phyloP scores from a whole-genome alignment of 2,797 vertebrate species.

The Tadarida brasiliensis region DNA sequence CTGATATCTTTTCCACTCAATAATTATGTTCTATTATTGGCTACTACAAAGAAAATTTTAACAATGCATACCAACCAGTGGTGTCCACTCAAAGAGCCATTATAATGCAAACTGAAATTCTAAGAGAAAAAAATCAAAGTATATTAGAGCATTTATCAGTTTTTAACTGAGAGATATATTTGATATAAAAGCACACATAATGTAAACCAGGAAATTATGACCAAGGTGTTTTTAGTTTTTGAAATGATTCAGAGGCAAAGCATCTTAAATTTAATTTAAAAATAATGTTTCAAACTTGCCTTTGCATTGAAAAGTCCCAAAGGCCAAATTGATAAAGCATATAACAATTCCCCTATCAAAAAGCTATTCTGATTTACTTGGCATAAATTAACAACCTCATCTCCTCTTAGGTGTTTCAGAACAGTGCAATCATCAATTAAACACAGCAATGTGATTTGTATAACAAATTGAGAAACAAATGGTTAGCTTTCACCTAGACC shows the following conservation, averaged over 20 bases:
- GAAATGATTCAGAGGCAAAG: background rate
- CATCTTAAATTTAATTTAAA: slow-evolving; percentile 46
- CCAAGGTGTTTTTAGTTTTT: background rate
- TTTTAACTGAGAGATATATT: background rate
- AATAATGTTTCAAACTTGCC: background rate
- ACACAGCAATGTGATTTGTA: background rate
- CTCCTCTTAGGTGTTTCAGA: background rate
- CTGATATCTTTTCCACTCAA: background rate
- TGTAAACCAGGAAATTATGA: slow-evolving; percentile 18
- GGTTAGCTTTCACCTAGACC: background rate
- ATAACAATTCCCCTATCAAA: background rate
- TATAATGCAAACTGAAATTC: background rate
- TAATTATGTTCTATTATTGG: background rate
- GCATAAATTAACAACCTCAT: background rate
- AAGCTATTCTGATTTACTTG: background rate
- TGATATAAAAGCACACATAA: background rate
- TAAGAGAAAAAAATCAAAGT: background rate
- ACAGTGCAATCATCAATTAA: background rate
- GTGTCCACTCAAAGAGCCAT: background rate
- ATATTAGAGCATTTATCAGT: background rate
- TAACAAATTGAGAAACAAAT: background rate
- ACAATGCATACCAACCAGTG: background rate
- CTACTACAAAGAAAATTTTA: background rate
- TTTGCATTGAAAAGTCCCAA: background rate
- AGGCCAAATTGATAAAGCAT: background rate